Evolutionary conservation across 2,888 invertebrate genomes (phyloP), one percentile per base, ranked within the genome.

Genomic region (Agrenia bidenticulata): DNA sequence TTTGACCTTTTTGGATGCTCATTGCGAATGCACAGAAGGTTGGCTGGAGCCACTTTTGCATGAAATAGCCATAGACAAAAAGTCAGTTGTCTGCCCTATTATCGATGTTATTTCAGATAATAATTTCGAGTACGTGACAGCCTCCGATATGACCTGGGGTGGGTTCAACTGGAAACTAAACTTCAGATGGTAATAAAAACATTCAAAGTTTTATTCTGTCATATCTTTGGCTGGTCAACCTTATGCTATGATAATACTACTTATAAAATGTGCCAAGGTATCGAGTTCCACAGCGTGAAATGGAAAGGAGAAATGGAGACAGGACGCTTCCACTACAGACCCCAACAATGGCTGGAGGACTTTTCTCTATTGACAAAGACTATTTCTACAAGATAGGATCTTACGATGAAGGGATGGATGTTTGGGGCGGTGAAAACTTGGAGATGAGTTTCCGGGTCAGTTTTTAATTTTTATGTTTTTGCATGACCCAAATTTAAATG

Each of bases 111-210:
- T 99, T 78, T 95, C 94, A 54, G 98, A 99, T 81, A 97, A 98
- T 77, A 94, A 94, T 2, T 99, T 99, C 82, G 97, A 98, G 82
- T 99, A 99, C 83, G 94, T 98, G 71, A 92, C 96, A 58, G 98
- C 98, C 0, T 96, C 96, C 1, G 98, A 99, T 80, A 95, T 96
- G 88, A 99, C 98, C 0, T 99, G 98, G 97, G 98, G 98, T 70
- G 98, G 98, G 24, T 99, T 99, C 83, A 99, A 64, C 42, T 68
- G 64, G 67, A 97, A 97, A 82, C 85, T 99, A 61, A 98, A 98
- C 83, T 99, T 99, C 82, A 88, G 98, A 83, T 97, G 96, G 96
- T 92, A 81, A 84, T 84, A 32, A 4, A 32, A 32, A 32, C 32
- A 32, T 32, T 32, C 77, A 9, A 13, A 49, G n/a, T 45, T 23